These are phyloP conservation scores for Melopsittacus undulatus DNA, from an alignment of 2,797 vertebrate species.

Conservation along the genomic window DNA sequence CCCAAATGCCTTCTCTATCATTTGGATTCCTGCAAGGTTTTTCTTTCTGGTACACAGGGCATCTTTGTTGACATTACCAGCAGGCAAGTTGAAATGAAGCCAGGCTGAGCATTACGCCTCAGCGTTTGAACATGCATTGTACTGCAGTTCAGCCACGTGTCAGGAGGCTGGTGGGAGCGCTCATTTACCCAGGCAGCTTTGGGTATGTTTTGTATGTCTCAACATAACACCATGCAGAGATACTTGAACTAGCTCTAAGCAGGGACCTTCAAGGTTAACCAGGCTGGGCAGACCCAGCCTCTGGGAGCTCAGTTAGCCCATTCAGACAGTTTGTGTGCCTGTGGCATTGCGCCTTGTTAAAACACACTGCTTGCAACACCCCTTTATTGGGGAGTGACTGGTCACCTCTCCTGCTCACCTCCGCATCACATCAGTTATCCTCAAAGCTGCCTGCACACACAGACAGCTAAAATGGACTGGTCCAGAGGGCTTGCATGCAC, in stretches of 20 bases:
- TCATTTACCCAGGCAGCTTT: conserved; percentile 6
- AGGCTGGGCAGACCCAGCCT: neutral
- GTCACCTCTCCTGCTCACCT: neutral
- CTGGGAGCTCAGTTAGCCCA: neutral
- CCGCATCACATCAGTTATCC: neutral
- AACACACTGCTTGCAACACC: neutral
- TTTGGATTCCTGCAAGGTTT: conserved; percentile 47
- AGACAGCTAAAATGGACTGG: neutral
- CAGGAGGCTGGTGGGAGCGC: neutral
- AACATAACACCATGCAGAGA: neutral
- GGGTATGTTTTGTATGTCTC: neutral
- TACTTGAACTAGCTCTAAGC: neutral
- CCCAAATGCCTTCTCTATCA: conserved; percentile 23
- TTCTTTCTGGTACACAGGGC: conserved; percentile 24
- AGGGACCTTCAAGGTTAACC: neutral
- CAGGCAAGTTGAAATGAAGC: conserved; percentile 42
- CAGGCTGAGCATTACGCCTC: neutral
- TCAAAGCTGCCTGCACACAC: neutral
- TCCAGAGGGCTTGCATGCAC: neutral
- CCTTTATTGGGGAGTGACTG: neutral
- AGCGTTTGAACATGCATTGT: neutral
- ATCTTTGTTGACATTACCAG: conserved; percentile 43
- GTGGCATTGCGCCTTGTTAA: fast-evolving
- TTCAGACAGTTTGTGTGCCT: neutral
- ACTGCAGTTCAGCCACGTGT: neutral